Conservation (phyloP, 2,888 invertebrate species). For the Psylliodes chrysocephalus region DNA sequence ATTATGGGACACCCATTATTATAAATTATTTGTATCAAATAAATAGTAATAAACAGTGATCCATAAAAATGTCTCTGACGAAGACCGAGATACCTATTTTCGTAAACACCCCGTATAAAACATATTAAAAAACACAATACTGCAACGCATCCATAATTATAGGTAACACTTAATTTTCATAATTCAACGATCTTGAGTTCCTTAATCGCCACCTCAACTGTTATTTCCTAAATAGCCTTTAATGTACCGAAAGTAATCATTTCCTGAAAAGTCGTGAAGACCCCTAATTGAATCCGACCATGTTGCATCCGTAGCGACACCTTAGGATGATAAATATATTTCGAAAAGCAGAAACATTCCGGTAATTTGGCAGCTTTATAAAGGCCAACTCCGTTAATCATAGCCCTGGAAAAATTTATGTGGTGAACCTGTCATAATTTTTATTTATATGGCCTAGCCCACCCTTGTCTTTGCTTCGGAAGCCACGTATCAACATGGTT, state of each 20-base stretch:
- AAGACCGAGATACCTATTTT: too few species aligned
- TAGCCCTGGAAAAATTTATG: constrained; percentile 55
- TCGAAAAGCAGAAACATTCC: constrained; percentile 43
- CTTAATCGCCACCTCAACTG: constrained; percentile 30
- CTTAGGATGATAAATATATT: constrained; percentile 43
- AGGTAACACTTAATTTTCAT: constrained; percentile 24
- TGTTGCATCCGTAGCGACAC: constrained; percentile 44
- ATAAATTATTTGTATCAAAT: too few species aligned
- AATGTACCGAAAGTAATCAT: constrained; percentile 32
- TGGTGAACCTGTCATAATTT: constrained; percentile 54
- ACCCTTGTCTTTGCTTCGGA: constrained; percentile 49
- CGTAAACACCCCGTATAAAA: too few species aligned
- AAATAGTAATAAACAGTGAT: too few species aligned
- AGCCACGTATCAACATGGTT: constrained; percentile 45
- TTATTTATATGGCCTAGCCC: constrained; percentile 53
- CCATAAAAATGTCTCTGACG: too few species aligned
- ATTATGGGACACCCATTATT: too few species aligned
- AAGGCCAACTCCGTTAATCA: constrained; percentile 54
- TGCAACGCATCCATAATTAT: too few species aligned
- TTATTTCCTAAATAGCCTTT: constrained; percentile 20
- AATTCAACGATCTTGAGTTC: constrained; percentile 38
- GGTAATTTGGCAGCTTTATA: constrained; percentile 49
- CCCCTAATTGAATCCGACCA: constrained; percentile 45
- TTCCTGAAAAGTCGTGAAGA: constrained; percentile 20
- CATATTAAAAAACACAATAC: too few species aligned